Evolutionary conservation across 1,140 invertebrate genomes (phyloP).

Genomic region (Anastatus disparis): DNA sequence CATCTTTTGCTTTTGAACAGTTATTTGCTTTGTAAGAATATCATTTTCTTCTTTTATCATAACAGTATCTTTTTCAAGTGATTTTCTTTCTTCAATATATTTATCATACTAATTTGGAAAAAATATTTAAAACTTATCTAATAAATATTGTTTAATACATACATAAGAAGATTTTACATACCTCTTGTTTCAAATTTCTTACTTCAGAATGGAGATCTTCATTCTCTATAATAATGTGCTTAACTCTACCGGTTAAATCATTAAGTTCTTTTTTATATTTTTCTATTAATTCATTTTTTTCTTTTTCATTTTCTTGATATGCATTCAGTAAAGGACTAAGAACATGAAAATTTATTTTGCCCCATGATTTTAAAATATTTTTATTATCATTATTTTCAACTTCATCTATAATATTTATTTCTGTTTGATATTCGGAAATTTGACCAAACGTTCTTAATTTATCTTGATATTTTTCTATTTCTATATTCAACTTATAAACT

Average conservation of each 20-base stretch:
- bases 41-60: conserved; percentile 72
- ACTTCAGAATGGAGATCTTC: conserved; percentile 70
- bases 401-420: conserved; percentile 37
- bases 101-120: conserved; percentile 48
- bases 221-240: conserved; percentile 73
- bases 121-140: not conserved
- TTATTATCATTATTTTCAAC: conserved; percentile 43
- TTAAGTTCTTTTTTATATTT: conserved; percentile 72
- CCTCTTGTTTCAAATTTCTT: conserved; percentile 68
- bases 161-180: conserved; percentile 47
- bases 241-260: conserved; percentile 71
- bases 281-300: conserved; percentile 74
- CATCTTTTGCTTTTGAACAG: conserved; percentile 70
- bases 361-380: conserved; percentile 62
- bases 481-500: conserved; percentile 74
- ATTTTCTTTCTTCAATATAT: conserved; percentile 58
- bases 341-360: conserved; percentile 68
- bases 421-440: conserved; percentile 11
- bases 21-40: conserved; percentile 65
- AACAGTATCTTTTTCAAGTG: conserved; percentile 66
- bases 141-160: conserved; percentile 45
- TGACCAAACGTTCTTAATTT: conserved; percentile 64
- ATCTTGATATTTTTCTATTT: conserved; percentile 76
- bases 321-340: conserved; percentile 74
- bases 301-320: conserved; percentile 74